A percentile compares a stretch with the other conserved stretches of the same genome.
phyloP scores from a whole-genome alignment of 1,140 invertebrate genomes.

The Lordiphosa clarofinis region DNA sequence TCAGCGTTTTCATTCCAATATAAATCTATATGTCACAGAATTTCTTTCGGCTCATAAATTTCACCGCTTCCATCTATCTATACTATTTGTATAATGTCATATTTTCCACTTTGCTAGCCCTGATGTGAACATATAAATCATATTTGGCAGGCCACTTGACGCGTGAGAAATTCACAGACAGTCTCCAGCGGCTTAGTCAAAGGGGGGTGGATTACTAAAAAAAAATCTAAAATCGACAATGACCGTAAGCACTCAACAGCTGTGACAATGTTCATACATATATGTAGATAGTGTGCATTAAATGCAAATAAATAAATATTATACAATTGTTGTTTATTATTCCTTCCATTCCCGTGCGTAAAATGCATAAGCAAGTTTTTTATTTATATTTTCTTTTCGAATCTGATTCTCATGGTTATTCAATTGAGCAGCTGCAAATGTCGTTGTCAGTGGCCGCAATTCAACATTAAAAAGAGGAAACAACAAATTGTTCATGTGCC shows the following conservation, averaged over 20 bases:
- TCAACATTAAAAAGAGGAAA: conserved; percentile 9
- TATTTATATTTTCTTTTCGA: conserved; percentile 15
- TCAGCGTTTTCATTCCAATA: conserved; percentile 20
- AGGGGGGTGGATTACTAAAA: conserved; percentile 14
- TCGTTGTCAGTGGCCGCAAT: conserved; percentile 19
- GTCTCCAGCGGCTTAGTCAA: conserved; percentile 4
- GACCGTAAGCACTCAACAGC: conserved; percentile 11
- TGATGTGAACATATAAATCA: conserved; percentile 67
- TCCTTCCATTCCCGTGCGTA: too few relatives aligned
- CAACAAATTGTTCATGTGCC: not conserved
- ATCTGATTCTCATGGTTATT: conserved; percentile 16
- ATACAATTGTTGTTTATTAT: conserved; percentile 57
- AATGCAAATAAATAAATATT: conserved; percentile 65
- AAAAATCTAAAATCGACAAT: not conserved
- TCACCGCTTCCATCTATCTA: conserved; percentile 25
- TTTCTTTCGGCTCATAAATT: conserved; percentile 35
- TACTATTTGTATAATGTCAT: conserved; percentile 55
- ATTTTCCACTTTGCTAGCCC: conserved; percentile 54
- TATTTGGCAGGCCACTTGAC: conserved; percentile 70
- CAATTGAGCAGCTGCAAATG: conserved; percentile 43
- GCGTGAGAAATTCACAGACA: conserved; percentile 50
- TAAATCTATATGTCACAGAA: conserved; percentile 6
- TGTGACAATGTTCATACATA: conserved; percentile 2
- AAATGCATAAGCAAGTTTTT: too few relatives aligned
- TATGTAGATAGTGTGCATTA: conserved; percentile 55